Conservation (phyloP, 2,888 invertebrate species). For the Eilema griseolum region DNA sequence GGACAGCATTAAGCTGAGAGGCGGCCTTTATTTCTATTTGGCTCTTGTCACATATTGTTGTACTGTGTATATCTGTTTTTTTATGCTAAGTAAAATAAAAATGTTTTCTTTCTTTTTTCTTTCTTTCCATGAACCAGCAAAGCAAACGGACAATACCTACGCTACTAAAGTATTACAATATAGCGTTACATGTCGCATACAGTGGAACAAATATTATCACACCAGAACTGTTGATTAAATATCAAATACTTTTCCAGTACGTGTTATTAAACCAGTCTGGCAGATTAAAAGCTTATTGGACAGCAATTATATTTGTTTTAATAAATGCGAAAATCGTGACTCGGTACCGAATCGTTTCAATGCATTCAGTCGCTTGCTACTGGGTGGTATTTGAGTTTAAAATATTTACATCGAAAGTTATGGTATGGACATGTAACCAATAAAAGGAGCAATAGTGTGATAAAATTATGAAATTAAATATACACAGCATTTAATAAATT, state of each 20-base stretch:
- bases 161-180: background rate
- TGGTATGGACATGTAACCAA: background rate
- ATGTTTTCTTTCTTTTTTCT: too few species aligned
- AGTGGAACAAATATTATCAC: slow-evolving; percentile 9
- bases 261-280: slow-evolving; percentile 40
- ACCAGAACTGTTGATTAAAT: slow-evolving; percentile 25
- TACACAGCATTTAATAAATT: too few species aligned
- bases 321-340: slow-evolving; percentile 48
- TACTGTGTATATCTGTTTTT: too few species aligned
- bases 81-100: too few species aligned
- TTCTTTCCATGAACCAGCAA: too few species aligned
- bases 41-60: too few species aligned
- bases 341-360: slow-evolving; percentile 30
- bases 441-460: background rate
- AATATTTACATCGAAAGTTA: slow-evolving; percentile 6
- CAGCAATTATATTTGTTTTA: slow-evolving; percentile 60
- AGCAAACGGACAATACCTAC: too few species aligned
- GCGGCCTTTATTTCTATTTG: too few species aligned
- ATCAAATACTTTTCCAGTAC: slow-evolving; percentile 30
- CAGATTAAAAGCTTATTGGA: slow-evolving; percentile 48
- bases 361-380: slow-evolving; percentile 16
- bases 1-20: too few species aligned
- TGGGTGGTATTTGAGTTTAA: background rate
- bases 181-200: background rate
- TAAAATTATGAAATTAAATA: too few species aligned